These are phyloP conservation scores for Baryphthengus martii DNA, from an alignment of 2,113 vertebrate species.

Conservation along the genomic window DNA sequence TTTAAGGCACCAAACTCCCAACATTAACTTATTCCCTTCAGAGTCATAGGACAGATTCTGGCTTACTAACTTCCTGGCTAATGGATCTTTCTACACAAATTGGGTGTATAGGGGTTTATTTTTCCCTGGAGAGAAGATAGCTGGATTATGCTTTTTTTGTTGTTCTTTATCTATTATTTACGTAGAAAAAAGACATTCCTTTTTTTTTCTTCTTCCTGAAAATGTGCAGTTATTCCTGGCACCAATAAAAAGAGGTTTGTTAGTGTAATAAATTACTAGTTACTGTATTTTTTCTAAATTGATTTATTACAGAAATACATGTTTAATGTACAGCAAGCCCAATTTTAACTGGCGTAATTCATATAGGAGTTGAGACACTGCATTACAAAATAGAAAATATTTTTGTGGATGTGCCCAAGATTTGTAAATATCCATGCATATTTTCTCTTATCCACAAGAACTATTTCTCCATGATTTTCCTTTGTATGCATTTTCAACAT, in stretches of 20 bases:
- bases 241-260: neutral
- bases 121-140: conserved; percentile 58
- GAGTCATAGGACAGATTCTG: conserved; percentile 41
- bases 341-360: neutral
- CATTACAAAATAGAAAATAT: neutral
- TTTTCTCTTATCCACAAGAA: neutral
- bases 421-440: neutral
- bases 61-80: conserved; percentile 74
- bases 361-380: neutral
- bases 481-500: neutral
- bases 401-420: neutral
- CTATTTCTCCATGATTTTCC: neutral
- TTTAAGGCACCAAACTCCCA: conserved; percentile 27
- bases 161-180: conserved; percentile 78
- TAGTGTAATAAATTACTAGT: conserved; percentile 22
- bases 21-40: conserved; percentile 61
- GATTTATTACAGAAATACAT: neutral
- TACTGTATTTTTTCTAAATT: conserved; percentile 4
- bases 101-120: conserved; percentile 57
- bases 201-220: conserved; percentile 35
- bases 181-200: conserved; percentile 53
- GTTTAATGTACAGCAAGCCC: neutral
- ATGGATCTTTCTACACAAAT: conserved; percentile 68
- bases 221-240: conserved; percentile 71
- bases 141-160: conserved; percentile 42